These are phyloP conservation scores for Thyatira batis DNA, from an alignment of 2,888 invertebrate species.

Conservation along the genomic window DNA sequence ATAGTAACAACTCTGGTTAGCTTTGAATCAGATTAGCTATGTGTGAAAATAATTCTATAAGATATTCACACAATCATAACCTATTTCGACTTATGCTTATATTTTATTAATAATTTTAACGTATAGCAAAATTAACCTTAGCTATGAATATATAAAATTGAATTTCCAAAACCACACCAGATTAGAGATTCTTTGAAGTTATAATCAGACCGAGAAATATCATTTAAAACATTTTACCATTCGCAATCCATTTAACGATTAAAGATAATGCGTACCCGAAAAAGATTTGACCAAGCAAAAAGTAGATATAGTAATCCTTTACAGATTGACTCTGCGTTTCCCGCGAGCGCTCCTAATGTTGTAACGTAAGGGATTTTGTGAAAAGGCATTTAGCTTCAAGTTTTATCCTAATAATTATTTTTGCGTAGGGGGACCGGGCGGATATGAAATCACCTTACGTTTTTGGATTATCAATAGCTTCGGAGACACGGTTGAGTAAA, in stretches of 20 bases:
- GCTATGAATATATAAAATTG: background rate
- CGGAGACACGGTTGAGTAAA: no score
- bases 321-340: conserved; percentile 9
- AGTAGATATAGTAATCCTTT: conserved; percentile 7
- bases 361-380: conserved; percentile 22
- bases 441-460: background rate
- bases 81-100: no score
- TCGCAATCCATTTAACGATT: conserved; percentile 2
- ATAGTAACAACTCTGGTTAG: no score
- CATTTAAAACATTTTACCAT: conserved; percentile 9
- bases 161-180: background rate
- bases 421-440: background rate
- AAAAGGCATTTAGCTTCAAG: conserved; percentile 10
- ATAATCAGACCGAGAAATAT: background rate
- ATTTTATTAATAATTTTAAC: no score
- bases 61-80: no score
- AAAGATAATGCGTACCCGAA: background rate
- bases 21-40: no score
- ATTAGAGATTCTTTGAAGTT: background rate
- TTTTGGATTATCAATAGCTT: background rate
- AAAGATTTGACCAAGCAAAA: background rate
- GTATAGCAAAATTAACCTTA: background rate
- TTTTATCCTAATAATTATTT: conserved; percentile 25
- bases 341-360: conserved; percentile 14
- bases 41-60: no score